Conservation (phyloP, 2,888 invertebrate genomes). For the Bombylius discolor region DNA sequence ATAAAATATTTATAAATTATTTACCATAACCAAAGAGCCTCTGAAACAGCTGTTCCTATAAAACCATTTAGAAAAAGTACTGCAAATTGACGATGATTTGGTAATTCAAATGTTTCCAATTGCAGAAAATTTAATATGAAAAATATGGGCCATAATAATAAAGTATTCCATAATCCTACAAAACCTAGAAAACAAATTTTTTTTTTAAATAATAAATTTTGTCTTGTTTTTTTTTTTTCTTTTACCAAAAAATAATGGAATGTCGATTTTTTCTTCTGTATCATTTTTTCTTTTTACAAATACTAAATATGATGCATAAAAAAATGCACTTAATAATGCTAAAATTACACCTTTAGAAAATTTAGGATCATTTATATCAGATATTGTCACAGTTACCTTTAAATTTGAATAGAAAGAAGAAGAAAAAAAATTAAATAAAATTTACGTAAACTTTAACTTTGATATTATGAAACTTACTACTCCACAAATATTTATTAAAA, state of each 20-base stretch:
- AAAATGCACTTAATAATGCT: conserved; percentile 73
- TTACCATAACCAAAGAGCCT: conserved; percentile 87
- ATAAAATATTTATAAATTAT: conserved; percentile 14
- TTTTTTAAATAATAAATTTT: too few species aligned
- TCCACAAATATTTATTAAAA: conserved; percentile 62
- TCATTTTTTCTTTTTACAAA: conserved; percentile 75
- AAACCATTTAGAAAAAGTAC: conserved; percentile 73
- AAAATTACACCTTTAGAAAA: conserved; percentile 68
- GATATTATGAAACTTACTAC: conserved; percentile 46
- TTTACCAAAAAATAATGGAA: conserved; percentile 88
- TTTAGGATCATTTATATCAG: conserved; percentile 55
- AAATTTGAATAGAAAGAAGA: conserved; percentile 15
- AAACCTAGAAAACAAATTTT: conserved; percentile 50
- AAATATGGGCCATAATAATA: conserved; percentile 80
- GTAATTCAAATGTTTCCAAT: conserved; percentile 75
- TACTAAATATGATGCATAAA: conserved; percentile 83
- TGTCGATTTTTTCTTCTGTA: conserved; percentile 86
- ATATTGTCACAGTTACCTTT: conserved; percentile 63
- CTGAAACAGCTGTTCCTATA: conserved; percentile 80
- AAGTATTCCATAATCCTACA: conserved; percentile 82
- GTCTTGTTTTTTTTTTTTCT: neutral
- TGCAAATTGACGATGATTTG: conserved; percentile 65
- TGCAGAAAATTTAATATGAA: conserved; percentile 71
- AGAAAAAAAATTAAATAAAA: neutral
- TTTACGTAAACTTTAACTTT: conserved; percentile 7